Base-by-base conservation (phyloP, 2,113 vertebrate genomes). In the Baryphthengus martii region DNA sequence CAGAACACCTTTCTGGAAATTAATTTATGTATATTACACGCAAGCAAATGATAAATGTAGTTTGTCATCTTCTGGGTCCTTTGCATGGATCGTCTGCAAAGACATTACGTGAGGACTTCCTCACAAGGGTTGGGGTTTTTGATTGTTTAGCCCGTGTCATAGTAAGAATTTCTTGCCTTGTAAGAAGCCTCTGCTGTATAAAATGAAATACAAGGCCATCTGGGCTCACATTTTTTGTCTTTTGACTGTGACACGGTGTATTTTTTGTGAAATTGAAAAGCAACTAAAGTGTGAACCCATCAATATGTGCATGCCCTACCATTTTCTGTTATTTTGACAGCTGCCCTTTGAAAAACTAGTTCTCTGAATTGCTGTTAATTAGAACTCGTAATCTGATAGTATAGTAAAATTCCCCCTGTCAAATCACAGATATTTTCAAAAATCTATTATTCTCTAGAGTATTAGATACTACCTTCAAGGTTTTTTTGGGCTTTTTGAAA, bases 251-350 rank as follows among this genome's bases (percentile, higher is more conserved):
- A 56, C 68, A 90, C 55, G 40, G 76, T 70, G 4, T 50, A 79
- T 68, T 76, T 94, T 83, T 79, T 85, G 70, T 79, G 62, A 87
- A 78, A 91, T 12, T n/a, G 81, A 93, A 82, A 78, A 85, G 45
- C 3, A 0, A 2, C 72, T 78, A 0, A 93, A 83, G 92, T 93
- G 89, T 82, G 91, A 95, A 93, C 56, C 58, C 89, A 88, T 68
- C 92, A 95, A 80, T 91, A 95, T 97, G 94, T 85, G 90, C 84
- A 47, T 88, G 88, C 95, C 70, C 90, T 91, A 29, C 62, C 29
- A 1, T 89, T 94, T 89, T 82, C 85, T 89, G 78, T 19, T 96
- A 44, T 91, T 96, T 94, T 96, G 93, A 95, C 89, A 95, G 89
- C 56, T 89, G 62, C 89, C 84, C 84, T 95, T 96, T 92, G 77